Evolutionary conservation across 2,888 invertebrate species (phyloP).

Genomic region (Ernsta delagoae): DNA sequence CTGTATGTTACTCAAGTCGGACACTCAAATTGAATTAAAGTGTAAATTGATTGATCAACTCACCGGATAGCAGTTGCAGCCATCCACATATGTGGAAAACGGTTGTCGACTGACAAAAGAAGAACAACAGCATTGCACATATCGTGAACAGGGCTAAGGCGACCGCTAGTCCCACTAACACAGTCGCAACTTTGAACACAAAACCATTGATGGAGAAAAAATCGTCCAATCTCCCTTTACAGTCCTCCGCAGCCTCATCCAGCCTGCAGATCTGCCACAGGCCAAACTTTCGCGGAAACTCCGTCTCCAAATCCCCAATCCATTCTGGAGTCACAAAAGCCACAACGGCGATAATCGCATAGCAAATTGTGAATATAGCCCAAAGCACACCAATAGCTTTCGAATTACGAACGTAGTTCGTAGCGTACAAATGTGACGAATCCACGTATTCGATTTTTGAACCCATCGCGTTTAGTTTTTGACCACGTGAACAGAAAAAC

Average conservation of each 20-base stretch:
- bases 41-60: conserved; percentile 54
- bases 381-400: conserved; percentile 98
- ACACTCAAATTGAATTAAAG: conserved; percentile 1
- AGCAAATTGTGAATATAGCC: conserved; percentile 99
- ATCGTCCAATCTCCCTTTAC: conserved; percentile 93
- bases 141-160: conserved; percentile 94
- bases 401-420: conserved; percentile 95
- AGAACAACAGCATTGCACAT: conserved; percentile 95
- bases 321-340: conserved; percentile 98
- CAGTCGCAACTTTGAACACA: conserved; percentile 94
- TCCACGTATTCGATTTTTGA: conserved; percentile 97
- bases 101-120: conserved; percentile 95
- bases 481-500: conserved; percentile 26
- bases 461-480: conserved; percentile 86
- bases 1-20: background rate
- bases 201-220: conserved; percentile 92
- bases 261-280: conserved; percentile 95
- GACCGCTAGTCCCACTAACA: conserved; percentile 94
- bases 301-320: conserved; percentile 93
- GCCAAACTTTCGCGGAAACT: conserved; percentile 96
- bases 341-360: conserved; percentile 97
- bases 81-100: conserved; percentile 97
- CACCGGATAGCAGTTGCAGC: conserved; percentile 98
- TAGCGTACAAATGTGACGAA: conserved; percentile 95
- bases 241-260: conserved; percentile 91